A percentile compares a stretch with the other conserved stretches of the same genome.
phyloP scores from a whole-genome alignment of 2,888 invertebrate genomes.

The Drosophila acutilabella region DNA sequence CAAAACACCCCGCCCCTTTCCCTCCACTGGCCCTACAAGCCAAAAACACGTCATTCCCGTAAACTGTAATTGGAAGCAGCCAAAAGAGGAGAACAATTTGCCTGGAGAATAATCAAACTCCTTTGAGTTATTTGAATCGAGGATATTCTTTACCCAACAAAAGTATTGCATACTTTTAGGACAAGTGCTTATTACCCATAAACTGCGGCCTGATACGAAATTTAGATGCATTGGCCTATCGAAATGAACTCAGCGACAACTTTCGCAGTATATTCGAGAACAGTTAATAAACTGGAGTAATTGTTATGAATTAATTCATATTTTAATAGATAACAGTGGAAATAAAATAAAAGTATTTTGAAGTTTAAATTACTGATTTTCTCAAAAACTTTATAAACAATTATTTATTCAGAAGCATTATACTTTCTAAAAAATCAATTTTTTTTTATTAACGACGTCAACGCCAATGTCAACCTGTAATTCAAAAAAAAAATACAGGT shows the following conservation, averaged over 20 bases:
- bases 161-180: conserved; percentile 48
- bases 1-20: neutral
- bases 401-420: conserved; percentile 12
- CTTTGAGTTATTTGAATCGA: neutral
- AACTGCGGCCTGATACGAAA: neutral
- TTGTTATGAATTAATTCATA: too few species aligned
- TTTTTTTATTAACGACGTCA: too few species aligned
- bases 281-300: too few species aligned
- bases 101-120: neutral
- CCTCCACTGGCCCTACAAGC: neutral
- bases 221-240: neutral
- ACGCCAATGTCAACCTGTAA: conserved; percentile 20
- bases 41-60: conserved; percentile 1
- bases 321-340: too few species aligned
- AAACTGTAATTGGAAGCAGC: conserved; percentile 5
- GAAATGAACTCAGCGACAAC: too few species aligned
- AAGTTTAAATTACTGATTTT: too few species aligned
- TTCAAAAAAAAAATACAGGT: conserved; percentile 1
- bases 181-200: neutral
- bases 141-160: neutral
- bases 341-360: too few species aligned
- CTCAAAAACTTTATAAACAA: neutral
- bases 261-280: too few species aligned
- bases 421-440: conserved; percentile 13
- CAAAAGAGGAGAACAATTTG: neutral